Evolutionary conservation across 2,888 invertebrate genomes (phyloP), one percentile per base, ranked within the genome.

Genomic region (Synergus gifuensis): DNA sequence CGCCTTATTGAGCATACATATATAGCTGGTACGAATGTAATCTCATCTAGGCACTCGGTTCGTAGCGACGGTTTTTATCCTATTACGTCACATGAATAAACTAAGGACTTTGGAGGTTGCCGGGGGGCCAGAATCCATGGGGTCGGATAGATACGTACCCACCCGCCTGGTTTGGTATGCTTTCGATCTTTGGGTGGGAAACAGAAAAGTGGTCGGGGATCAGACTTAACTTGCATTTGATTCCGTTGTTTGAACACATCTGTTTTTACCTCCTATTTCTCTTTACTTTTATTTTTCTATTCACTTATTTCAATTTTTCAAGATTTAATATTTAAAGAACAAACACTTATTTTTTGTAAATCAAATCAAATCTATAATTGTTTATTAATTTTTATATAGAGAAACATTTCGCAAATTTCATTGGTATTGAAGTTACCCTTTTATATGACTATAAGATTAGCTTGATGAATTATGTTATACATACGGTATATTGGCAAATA

Each of bases 61-160:
- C 86, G 87, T 87, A 88, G 89, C 88, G 88, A 91, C 90, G 89
- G 87, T 92, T 92, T 92, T 91, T 91, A 92, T 92, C 91, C 91
- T 90, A 91, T 92, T 92, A 92, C 89, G 90, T 90, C 90, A 90
- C 91, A 91, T 92, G 92, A 91, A 92, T 92, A 92, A 92, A 90
- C 90, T 89, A 92, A 89, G 88, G 88, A 88, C 89, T 88, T 84
- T 87, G 89, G 87, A 88, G 88, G 83, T 84, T 86, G 84, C 85
- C 82, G 83, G 83, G 84, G 82, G 82, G 80, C 79, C 79, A 77
- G 69, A 54, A 73, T 73, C 80, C 79, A 76, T 79, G 78, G 80
- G 78, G 78, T 78, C 76, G 81, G 46, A 36, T 44, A 79, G 76
- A 79, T 80, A 83, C 78, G 78, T 78, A 79, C 76, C 79, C 78